Evolutionary conservation across 2,113 vertebrate genomes (phyloP).

Genomic region (Vireo altiloquus): DNA sequence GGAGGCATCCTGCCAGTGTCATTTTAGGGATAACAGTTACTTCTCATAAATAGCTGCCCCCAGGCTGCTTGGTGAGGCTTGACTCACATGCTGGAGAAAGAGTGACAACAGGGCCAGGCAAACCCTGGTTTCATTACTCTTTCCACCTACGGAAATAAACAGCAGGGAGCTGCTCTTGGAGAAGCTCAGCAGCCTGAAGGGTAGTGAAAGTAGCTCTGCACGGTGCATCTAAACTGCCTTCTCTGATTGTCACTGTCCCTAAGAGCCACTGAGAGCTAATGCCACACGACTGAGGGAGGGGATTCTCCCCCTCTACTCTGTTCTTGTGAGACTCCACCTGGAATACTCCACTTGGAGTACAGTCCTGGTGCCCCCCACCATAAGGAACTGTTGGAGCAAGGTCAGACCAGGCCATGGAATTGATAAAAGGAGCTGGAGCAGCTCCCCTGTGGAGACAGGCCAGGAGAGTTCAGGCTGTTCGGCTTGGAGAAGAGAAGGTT

Average conservation of each 20-base stretch:
- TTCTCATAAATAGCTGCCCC: not conserved
- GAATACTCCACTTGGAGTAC: not conserved
- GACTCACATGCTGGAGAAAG: not conserved
- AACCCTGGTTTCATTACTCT: conserved; percentile 16
- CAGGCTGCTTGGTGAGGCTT: not conserved
- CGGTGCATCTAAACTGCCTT: conserved; percentile 26
- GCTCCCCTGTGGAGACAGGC: not conserved
- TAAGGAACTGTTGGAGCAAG: not conserved
- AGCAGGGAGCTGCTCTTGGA: conserved; percentile 23
- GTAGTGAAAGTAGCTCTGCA: conserved; percentile 24
- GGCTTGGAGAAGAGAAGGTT: not conserved
- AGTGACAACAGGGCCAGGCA: not conserved
- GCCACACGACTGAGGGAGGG: not conserved
- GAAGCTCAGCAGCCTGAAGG: conserved; percentile 24
- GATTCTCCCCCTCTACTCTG: not conserved
- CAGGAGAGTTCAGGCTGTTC: not conserved
- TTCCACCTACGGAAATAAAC: conserved; percentile 38
- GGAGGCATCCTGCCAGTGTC: not conserved
- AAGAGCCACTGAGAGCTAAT: not conserved
- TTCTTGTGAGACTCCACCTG: not conserved
- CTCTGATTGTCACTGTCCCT: conserved; percentile 8
- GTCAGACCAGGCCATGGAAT: not conserved
- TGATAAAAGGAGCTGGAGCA: not conserved
- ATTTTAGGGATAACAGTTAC: not conserved
- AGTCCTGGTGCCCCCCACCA: not conserved